A percentile compares a stretch with the other conserved stretches of the same genome.
phyloP scores from a whole-genome alignment of 2,888 invertebrate genomes.

The Apotomis turbidana region DNA sequence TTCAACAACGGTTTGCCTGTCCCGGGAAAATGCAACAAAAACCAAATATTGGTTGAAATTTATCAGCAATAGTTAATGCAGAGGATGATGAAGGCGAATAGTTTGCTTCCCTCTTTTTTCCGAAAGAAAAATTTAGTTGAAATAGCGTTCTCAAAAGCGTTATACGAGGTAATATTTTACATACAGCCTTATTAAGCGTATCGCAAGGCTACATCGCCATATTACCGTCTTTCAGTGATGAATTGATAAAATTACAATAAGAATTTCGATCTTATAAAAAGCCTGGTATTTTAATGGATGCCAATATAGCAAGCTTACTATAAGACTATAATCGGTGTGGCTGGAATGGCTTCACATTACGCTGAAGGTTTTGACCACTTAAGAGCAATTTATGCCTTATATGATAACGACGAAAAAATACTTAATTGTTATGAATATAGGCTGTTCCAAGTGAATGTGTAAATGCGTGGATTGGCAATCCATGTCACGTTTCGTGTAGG shows the following conservation, averaged over 20 bases:
- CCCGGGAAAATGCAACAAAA: too few species aligned
- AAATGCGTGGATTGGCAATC: slow-evolving; percentile 5
- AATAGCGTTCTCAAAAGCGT: too few species aligned
- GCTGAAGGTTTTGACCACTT: slow-evolving; percentile 28
- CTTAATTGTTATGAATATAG: slow-evolving; percentile 24
- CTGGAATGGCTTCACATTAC: slow-evolving; percentile 16
- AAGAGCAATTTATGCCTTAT: slow-evolving; percentile 27
- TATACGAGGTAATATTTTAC: too few species aligned
- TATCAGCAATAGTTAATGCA: too few species aligned
- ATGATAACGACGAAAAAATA: slow-evolving; percentile 24
- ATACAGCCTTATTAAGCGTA: too few species aligned
- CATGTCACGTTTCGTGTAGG: slow-evolving; percentile 14
- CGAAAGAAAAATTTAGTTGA: too few species aligned
- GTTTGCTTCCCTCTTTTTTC: too few species aligned
- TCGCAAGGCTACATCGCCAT: not conserved
- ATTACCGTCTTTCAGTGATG: not conserved
- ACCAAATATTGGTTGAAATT: too few species aligned
- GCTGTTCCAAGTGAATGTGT: slow-evolving; percentile 14
- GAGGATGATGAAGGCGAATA: too few species aligned
- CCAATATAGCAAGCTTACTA: slow-evolving; percentile 12
- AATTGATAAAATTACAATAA: slow-evolving; percentile 10
- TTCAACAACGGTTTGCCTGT: too few species aligned
- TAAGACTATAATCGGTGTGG: slow-evolving; percentile 22
- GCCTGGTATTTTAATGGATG: slow-evolving; percentile 31
- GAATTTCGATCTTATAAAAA: slow-evolving; percentile 10